A percentile compares a stretch with the other conserved stretches of the same genome.
Conservation (phyloP, 2,113 vertebrate species). For the Girardinichthys multiradiatus region DNA sequence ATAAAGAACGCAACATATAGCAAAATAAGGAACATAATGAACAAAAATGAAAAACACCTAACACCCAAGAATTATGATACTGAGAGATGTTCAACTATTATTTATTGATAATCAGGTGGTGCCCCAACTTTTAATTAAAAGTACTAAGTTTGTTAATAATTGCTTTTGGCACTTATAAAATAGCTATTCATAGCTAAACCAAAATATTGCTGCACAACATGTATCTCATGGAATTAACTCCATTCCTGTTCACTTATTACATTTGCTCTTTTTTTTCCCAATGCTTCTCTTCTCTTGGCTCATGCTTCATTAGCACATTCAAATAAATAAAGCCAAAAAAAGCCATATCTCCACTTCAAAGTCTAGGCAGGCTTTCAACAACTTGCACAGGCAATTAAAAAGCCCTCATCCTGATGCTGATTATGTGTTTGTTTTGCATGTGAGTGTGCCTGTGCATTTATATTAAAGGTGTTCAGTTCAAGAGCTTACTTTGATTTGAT, state of each 20-base stretch:
- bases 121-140: too few species aligned
- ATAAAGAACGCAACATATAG: too few species aligned
- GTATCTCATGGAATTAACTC: constrained; percentile 28
- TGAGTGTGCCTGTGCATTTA: constrained; percentile 5
- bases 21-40: too few species aligned
- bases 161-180: too few species aligned
- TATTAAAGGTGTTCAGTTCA: constrained; percentile 31
- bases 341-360: constrained; percentile 65
- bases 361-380: constrained; percentile 50
- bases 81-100: too few species aligned
- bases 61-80: too few species aligned
- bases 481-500: constrained; percentile 31
- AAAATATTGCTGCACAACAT: too few species aligned
- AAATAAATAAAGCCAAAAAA: constrained; percentile 49
- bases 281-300: constrained; percentile 25
- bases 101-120: too few species aligned
- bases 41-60: too few species aligned
- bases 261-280: constrained; percentile 18
- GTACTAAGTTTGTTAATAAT: too few species aligned
- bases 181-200: too few species aligned
- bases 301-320: constrained; percentile 58
- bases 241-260: constrained; percentile 33
- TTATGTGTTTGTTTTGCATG: constrained; percentile 26
- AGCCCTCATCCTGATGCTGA: constrained; percentile 30
- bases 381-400: constrained; percentile 63